Base-by-base conservation (phyloP, 2,797 vertebrate species). In the Rhinophrynus dorsalis region DNA sequence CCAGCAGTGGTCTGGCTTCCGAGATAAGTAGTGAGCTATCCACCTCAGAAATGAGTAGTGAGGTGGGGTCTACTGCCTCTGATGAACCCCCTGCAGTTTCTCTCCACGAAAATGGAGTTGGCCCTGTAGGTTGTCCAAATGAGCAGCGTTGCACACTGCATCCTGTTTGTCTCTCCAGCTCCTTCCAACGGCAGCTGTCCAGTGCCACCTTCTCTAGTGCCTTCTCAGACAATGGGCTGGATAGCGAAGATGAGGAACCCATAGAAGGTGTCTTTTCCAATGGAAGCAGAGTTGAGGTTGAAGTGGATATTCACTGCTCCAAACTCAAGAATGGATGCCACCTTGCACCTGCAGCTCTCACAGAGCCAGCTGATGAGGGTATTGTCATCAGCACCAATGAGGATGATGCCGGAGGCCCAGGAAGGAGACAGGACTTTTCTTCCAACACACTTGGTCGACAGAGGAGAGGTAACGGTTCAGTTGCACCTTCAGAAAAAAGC, bases 11-110 rank as follows among this genome's bases (percentile, higher is more conserved):
- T n/a, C 79, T 90, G 82, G 90, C 90, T 0, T 91, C 90, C 0
- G 97, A 99, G 82, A 95, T 98, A 77, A 99, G 97, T 90, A 98
- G 96, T 0, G 97, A 99, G 88, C 94, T 98, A 74, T 98, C 96
- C 56, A 95, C 96, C 11, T 98, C 96, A 0, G 97, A 99, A 81
- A 99, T 99, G 96, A 99, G 97, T 88, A 98, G 96, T 0, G 97
- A 99, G 86, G 97, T 98, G 76, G 97, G 97, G 3, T 99, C 97
- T 62, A 99, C 97, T 0, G 97, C 96, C 15, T 99, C 96, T 0
- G 97, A 97, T 0, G 96, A 98, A 56, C 96, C 97, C 2, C 91
- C 94, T 0, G 68, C 85, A 0, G 89, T 87, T 17, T 76, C 89
- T 64, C 83, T 92, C 77, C 84, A 88, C 0, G 91, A 95, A 75